Evolutionary conservation across 2,888 invertebrate genomes (phyloP), one percentile per base, ranked within the genome.

Genomic region (Sinopyrophorus schimmeli): DNA sequence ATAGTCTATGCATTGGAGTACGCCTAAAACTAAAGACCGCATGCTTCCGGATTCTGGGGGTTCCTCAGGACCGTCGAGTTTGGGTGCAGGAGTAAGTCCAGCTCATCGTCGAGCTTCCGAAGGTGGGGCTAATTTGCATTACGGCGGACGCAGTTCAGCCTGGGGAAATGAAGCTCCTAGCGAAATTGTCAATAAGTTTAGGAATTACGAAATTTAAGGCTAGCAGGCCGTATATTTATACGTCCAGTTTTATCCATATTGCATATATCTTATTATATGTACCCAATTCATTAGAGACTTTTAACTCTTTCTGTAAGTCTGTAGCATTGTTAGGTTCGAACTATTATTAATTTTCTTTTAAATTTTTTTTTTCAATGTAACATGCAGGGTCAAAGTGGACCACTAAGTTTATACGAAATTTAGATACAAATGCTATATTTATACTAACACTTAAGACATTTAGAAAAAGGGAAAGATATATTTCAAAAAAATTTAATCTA

Each of bases 1-100:
- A 37, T 78, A 93, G 85, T 90, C 92, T 38, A 91, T 93, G 89
- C 93, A 94, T 70, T 94, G 93, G 93, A 84, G 87, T 54, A 88
- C 87, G 53, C 89, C 90, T 23, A 92, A 91, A 73, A 91, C 90
- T 60, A 91, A 92, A 74, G 91, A 92, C 64, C 85, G 92, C 58
- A 93, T 92, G 92, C 69, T 91, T 67, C 78, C 80, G 46, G 82
- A 80, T 48, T 71, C 76, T 1, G 74, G 68, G 15, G 78, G 77
- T n/a, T 78, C 79, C 1, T 75, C 77, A 5, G 78, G 80, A 15
- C 81, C 86, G 69, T 58, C 81, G 66, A 74, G 74, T 17, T 74
- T 81, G 38, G 78, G 80, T 9, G 75, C 79, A 9, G 76, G 75
- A 9, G 76, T 78, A 3, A 76, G 79, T 46, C 78, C 80, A 14